Evolutionary conservation across 2,797 vertebrate genomes (phyloP).

Genomic region (Falco columbarius): DNA sequence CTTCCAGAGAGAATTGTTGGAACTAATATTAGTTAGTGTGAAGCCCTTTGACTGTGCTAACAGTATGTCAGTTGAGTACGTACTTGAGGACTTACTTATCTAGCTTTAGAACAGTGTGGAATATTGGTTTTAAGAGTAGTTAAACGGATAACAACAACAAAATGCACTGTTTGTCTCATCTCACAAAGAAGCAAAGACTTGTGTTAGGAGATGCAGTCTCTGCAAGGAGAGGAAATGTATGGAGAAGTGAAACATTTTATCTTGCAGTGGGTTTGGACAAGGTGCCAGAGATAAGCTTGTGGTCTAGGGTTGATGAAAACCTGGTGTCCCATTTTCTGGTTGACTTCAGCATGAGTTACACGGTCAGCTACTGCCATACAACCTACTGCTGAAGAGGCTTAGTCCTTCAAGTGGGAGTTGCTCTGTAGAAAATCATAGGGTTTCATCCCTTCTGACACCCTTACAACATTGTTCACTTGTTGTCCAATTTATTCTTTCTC

Average conservation of each 20-base stretch:
- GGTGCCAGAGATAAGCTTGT: neutral
- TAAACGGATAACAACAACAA: neutral
- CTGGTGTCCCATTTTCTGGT: neutral
- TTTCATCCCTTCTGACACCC: neutral
- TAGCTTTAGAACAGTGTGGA: neutral
- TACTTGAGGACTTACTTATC: neutral
- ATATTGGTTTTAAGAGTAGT: neutral
- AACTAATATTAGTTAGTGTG: neutral
- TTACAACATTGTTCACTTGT: rapidly evolving
- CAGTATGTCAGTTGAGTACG: neutral
- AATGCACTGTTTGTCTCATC: neutral
- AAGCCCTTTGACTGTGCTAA: neutral
- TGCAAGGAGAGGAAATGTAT: neutral
- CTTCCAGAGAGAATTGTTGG: neutral
- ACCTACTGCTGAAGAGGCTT: neutral
- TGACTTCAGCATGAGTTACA: neutral
- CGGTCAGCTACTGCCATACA: rapidly evolving
- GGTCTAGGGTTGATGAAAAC: neutral
- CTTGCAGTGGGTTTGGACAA: neutral
- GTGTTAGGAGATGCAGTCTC: neutral
- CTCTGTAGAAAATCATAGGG: neutral
- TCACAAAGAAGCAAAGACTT: neutral
- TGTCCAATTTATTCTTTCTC: neutral
- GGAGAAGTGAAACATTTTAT: neutral
- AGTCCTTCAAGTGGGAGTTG: neutral